Conservation (phyloP, 2,888 invertebrate species). For the Pollenia labialis region DNA sequence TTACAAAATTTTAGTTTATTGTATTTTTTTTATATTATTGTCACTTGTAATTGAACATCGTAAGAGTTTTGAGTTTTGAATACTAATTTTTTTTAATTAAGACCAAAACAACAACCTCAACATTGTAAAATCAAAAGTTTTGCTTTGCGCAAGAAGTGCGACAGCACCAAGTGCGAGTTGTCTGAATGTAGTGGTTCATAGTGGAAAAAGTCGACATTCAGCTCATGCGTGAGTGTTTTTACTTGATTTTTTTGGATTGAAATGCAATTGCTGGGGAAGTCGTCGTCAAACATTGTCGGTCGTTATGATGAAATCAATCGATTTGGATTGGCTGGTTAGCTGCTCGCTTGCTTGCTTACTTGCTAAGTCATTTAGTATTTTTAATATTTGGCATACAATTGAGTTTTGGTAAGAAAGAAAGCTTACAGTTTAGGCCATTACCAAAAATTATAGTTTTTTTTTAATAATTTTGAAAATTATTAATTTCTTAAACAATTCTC, state of each 20-base stretch:
- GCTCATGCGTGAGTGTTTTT: constrained; percentile 44
- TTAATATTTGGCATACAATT: constrained; percentile 58
- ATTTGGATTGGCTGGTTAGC: constrained; percentile 29
- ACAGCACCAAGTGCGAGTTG: constrained; percentile 26
- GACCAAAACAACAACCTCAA: constrained; percentile 49
- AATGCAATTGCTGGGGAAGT: constrained; percentile 60
- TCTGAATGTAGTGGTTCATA: constrained; percentile 50
- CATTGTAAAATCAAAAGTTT: constrained; percentile 57
- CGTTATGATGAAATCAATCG: constrained; percentile 64
- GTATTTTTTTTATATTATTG: constrained; percentile 50
- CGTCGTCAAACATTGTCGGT: constrained; percentile 34
- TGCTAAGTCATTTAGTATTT: neutral
- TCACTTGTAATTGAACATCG: constrained; percentile 70
- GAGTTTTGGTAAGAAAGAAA: constrained; percentile 53
- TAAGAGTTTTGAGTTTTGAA: constrained; percentile 65
- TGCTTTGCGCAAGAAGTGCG: constrained; percentile 37
- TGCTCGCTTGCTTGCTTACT: neutral
- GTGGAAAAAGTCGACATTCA: constrained; percentile 57
- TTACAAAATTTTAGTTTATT: constrained; percentile 41
- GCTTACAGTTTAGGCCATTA: constrained; percentile 63
- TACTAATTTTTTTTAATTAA: constrained; percentile 63
- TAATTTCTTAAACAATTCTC: constrained; percentile 17
- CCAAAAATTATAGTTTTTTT: constrained; percentile 62
- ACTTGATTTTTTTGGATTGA: constrained; percentile 6
- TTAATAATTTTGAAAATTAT: constrained; percentile 52